Evolutionary conservation across 2,888 invertebrate genomes (phyloP), one percentile per base, ranked within the genome.

Genomic region (Ophion ellenae): DNA sequence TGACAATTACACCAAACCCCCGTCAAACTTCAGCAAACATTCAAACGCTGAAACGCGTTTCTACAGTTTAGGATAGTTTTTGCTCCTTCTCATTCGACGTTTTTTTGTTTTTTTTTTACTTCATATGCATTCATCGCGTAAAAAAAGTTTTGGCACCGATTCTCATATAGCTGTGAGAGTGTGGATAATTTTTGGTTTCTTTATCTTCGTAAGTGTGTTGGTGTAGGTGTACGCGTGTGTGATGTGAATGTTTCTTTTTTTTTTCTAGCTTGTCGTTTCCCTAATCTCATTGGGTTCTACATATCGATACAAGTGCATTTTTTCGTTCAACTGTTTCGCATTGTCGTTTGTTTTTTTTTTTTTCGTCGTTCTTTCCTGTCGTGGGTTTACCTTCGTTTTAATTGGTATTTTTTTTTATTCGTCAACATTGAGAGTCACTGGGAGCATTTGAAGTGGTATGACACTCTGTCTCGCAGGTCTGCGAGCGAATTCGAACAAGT

Each of bases 111-210:
- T 82, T 73, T 76, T 63, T 45, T 76, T 71, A 80, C 69, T 73
- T 76, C 59, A 67, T 63, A 78, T 76, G 57, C 20, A 78, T 82
- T 86, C 40, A 63, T 86, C 76, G 79, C 61, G 85, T 85, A 81
- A 77, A 79, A 85, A 77, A 83, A 82, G 75, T 87, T 85, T 86
- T 86, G 86, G 87, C 86, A 86, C 86, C 84, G 77, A 86, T 82
- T 86, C 84, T 80, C 45, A 83, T 83, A 83, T 86, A 83, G 83
- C 87, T 86, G 86, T 86, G 86, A 84, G 81, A 79, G 74, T 83
- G 36, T 79, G 71, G 59, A 74, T 79, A 53, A 81, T 79, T 83
- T 83, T 83, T 67, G 73, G 63, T 63, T 77, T 74, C 78, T 63
- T 78, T 80, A 70, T 66, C 75, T 53, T 53, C 40, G 59, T 71